These are phyloP conservation scores for Eupithecia dodoneata DNA, from an alignment of 2,888 invertebrate genomes.

Conservation along the genomic window DNA sequence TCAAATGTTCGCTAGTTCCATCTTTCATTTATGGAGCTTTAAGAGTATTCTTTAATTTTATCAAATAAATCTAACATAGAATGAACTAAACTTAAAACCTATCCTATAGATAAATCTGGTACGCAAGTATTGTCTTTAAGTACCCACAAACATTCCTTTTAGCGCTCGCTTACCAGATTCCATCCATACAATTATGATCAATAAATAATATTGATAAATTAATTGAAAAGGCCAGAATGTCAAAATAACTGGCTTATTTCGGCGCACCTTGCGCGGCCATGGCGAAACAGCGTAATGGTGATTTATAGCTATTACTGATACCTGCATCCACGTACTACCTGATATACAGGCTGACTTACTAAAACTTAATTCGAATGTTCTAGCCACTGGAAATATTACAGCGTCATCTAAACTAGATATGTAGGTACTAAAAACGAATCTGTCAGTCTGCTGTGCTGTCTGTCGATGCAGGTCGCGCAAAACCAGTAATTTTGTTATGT, in stretches of 20 bases:
- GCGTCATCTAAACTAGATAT: neutral
- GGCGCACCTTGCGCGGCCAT: slow-evolving; percentile 27
- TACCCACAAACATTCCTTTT: neutral
- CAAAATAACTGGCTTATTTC: slow-evolving; percentile 27
- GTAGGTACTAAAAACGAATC: no score
- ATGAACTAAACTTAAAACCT: no score
- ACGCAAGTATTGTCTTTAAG: neutral
- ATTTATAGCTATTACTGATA: slow-evolving; percentile 31
- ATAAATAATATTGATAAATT: slow-evolving; percentile 25
- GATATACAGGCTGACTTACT: slow-evolving; percentile 12
- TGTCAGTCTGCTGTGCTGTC: no score
- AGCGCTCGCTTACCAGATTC: neutral
- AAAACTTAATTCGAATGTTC: neutral
- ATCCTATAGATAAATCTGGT: no score
- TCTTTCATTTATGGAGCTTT: neutral
- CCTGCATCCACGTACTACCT: neutral
- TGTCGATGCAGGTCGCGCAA: no score
- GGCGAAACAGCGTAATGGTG: slow-evolving; percentile 20
- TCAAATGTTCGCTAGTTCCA: neutral
- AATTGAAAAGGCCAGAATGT: slow-evolving; percentile 30
- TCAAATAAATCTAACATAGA: neutral
- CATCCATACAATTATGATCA: slow-evolving; percentile 18
- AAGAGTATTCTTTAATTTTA: neutral
- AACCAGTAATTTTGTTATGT: neutral
- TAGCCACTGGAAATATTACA: neutral